Evolutionary conservation across 2,113 vertebrate genomes (phyloP).

Genomic region (Tichodroma muraria): DNA sequence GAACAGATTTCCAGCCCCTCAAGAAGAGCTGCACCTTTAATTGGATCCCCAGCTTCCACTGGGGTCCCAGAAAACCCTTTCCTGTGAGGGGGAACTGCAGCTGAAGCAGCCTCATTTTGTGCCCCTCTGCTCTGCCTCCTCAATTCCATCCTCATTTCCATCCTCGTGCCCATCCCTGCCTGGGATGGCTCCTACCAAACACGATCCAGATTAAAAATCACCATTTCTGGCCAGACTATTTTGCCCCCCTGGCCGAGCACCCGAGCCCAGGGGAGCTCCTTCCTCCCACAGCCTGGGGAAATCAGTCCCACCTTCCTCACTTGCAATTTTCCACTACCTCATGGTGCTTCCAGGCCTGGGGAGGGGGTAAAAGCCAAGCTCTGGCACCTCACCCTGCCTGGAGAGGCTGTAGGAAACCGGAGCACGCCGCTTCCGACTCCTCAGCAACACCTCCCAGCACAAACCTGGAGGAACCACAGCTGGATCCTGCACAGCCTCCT

Average conservation of each 20-base stretch:
- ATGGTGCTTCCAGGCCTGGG: not conserved
- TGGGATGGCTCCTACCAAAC: not conserved
- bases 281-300: not conserved
- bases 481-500: not conserved
- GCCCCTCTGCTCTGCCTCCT: not conserved
- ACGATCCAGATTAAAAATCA: accelerated
- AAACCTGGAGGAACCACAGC: not conserved
- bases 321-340: not conserved
- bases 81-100: not conserved
- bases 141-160: no score
- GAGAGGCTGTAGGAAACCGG: not conserved
- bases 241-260: accelerated
- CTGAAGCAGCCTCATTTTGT: not conserved
- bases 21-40: not conserved
- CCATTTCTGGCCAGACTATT: not conserved
- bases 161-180: not conserved
- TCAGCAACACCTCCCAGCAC: not conserved
- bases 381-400: not conserved
- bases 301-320: not conserved
- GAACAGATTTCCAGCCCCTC: not conserved
- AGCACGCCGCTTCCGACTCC: not conserved
- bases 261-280: not conserved
- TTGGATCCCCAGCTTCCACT: accelerated
- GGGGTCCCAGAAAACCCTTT: not conserved
- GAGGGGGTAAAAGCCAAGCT: no score